These are phyloP conservation scores for Notarius lentiginosus DNA, from an alignment of 2,113 vertebrate genomes.

Conservation along the genomic window DNA sequence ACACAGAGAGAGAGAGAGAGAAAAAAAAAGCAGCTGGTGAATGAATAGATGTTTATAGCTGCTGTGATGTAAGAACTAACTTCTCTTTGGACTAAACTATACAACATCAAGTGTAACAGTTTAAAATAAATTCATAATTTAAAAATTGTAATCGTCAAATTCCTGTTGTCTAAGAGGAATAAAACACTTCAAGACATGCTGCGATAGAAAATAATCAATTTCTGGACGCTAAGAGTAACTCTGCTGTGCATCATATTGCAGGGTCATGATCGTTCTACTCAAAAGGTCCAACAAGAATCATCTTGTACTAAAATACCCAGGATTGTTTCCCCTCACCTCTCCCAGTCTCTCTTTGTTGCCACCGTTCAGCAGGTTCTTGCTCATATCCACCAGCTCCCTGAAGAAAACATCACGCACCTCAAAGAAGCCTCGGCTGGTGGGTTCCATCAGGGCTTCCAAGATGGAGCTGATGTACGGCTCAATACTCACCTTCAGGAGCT, in stretches of 20 bases:
- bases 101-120: not conserved
- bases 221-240: not conserved
- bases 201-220: not conserved
- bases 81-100: not conserved
- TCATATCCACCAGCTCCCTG: constrained; percentile 91
- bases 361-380: constrained; percentile 88
- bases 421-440: constrained; percentile 91
- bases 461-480: constrained; percentile 94
- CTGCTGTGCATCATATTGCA: not conserved
- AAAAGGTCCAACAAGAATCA: not conserved
- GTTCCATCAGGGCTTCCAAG: constrained; percentile 94
- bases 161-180: not conserved
- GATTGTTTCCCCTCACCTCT: constrained; percentile 77
- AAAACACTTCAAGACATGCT: not conserved
- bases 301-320: not conserved
- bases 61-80: not conserved
- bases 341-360: constrained; percentile 82
- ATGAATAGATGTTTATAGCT: not conserved
- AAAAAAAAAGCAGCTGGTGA: too few relatives aligned
- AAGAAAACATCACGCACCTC: constrained; percentile 92
- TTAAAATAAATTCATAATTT: too few relatives aligned
- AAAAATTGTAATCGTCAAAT: too few relatives aligned
- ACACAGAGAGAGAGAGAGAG: too few relatives aligned
- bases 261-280: not conserved
- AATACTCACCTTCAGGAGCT: constrained; percentile 84